Evolutionary conservation across 2,113 vertebrate genomes (phyloP), one percentile per base, ranked within the genome.

Genomic region (Pomatostomus ruficeps): DNA sequence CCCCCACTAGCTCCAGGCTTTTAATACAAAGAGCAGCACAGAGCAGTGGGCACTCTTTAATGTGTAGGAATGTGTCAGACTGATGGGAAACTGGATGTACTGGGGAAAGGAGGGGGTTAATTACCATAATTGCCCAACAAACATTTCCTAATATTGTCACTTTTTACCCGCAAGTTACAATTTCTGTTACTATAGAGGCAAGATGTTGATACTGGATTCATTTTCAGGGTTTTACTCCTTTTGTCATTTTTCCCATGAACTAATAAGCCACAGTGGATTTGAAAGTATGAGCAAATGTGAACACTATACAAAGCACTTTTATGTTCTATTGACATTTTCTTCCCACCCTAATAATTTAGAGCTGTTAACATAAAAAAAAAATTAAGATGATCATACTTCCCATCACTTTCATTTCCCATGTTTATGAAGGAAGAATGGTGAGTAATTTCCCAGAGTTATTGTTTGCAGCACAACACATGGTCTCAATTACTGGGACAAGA

Each of bases 161-260:
- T 88, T 97, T 91, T 94, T 94, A 95, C 76, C 88, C 94, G 93
- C 74, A 95, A 97, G 76, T 97, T 97, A 87, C 76, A 92, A 68
- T 96, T 96, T 90, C 91, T 93, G 97, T 98, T 98, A 96, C 97
- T 97, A 97, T 97, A 97, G 92, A 88, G 93, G 80, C 95, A 89
- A 95, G 90, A 95, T 98, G 97, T 98, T 97, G 97, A 97, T 97
- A 94, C 97, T 97, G 97, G 97, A 98, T 95, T 91, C 93, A 80
- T 89, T 94, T 96, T 94, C 88, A 96, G 92, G 87, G 96, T 98
- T 97, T 97, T 96, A 96, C 96, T 97, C 94, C 95, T 93, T 93
- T 93, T 97, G 97, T 97, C 91, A 97, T 97, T 97, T 97, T 98
- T 97, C 97, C 97, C 98, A 97, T 98, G 97, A 98, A 97, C 97